Conservation (phyloP, 2,113 vertebrate species). For the Diphyllodes magnificus region DNA sequence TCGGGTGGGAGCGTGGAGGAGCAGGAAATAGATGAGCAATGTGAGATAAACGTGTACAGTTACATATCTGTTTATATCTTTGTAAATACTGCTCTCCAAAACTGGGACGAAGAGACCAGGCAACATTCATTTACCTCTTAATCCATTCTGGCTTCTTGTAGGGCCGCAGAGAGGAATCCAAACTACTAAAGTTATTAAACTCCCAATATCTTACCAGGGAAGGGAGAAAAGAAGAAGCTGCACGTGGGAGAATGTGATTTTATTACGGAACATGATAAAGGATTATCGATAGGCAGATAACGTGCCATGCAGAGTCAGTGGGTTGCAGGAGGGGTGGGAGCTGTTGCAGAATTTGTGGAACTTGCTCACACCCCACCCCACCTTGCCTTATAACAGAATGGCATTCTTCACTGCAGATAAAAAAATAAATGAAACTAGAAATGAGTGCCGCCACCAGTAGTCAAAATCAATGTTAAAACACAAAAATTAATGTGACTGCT, state of each 20-base stretch:
- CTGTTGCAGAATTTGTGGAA: slow-evolving; percentile 53
- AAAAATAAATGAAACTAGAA: background rate
- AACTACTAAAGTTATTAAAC: background rate
- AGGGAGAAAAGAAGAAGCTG: background rate
- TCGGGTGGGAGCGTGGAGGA: background rate
- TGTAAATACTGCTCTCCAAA: background rate
- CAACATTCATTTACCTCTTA: background rate
- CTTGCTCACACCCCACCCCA: background rate
- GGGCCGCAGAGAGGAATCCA: background rate
- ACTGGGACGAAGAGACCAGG: background rate
- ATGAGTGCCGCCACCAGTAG: background rate
- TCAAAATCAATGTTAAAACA: background rate
- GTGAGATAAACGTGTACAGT: background rate
- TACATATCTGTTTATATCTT: rapidly evolving
- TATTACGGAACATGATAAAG: background rate
- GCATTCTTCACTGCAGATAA: background rate
- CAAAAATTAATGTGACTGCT: background rate
- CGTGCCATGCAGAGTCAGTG: slow-evolving; percentile 6
- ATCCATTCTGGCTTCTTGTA: background rate
- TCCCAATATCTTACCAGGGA: background rate
- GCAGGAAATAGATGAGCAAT: background rate
- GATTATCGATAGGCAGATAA: background rate
- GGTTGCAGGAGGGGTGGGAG: slow-evolving; percentile 48
- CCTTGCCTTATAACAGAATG: background rate
- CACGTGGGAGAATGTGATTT: background rate